These are phyloP conservation scores for Myiotriccus ornatus DNA, from an alignment of 2,797 vertebrate genomes.

Conservation along the genomic window DNA sequence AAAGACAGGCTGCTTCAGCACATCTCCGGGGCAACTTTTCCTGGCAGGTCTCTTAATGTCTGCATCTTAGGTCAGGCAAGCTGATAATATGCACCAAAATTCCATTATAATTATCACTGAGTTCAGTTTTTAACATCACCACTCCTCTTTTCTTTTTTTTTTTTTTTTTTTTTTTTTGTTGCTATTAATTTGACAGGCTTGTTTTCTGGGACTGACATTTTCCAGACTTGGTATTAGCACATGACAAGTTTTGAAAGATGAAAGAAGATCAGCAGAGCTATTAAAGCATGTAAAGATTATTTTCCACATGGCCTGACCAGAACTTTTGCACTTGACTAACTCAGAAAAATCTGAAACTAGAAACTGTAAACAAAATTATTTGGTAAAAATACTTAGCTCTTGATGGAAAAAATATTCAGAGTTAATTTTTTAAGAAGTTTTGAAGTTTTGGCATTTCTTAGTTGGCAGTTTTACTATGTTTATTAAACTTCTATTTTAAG, in stretches of 20 bases:
- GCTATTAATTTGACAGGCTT: background rate
- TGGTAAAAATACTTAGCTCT: background rate
- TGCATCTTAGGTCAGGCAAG: background rate
- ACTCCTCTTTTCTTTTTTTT: background rate
- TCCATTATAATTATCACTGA: background rate
- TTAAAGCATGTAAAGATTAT: slow-evolving; percentile 1
- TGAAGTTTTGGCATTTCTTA: background rate
- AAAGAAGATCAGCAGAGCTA: slow-evolving; percentile 17
- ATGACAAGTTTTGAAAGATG: slow-evolving; percentile 3
- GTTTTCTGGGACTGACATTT: slow-evolving; percentile 4
- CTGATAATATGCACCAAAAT: background rate
- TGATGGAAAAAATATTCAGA: background rate
- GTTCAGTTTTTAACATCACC: background rate
- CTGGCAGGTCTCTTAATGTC: background rate
- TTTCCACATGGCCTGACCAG: background rate
- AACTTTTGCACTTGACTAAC: background rate
- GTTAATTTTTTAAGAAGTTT: background rate
- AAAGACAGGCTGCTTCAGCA: slow-evolving; percentile 33
- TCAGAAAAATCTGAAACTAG: background rate
- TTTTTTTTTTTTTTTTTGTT: background rate
- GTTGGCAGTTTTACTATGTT: background rate
- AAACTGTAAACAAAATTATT: background rate
- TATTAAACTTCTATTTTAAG: background rate
- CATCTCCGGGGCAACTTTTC: background rate
- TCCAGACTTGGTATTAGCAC: slow-evolving; percentile 8